phyloP scores from a whole-genome alignment of 2,113 vertebrate species.

The Percina caprodes region DNA sequence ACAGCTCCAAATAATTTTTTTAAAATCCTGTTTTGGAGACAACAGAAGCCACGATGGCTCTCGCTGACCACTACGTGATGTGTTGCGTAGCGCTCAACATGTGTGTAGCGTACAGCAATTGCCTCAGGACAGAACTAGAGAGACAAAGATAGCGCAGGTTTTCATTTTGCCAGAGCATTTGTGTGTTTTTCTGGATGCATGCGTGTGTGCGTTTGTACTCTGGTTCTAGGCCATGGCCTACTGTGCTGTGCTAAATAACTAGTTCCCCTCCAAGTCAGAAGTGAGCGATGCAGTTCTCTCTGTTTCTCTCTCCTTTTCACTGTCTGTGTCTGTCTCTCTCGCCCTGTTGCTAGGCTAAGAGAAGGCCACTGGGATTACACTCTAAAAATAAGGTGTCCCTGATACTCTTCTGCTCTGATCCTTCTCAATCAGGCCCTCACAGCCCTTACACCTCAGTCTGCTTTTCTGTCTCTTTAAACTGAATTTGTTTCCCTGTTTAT shows the following conservation, averaged over 20 bases:
- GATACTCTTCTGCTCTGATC: constrained; percentile 82
- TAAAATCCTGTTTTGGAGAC: not conserved
- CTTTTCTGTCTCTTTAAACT: not conserved
- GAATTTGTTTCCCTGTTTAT: not conserved
- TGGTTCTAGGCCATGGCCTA: constrained; percentile 73
- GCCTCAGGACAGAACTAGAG: constrained; percentile 1
- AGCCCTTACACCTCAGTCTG: constrained; percentile 36
- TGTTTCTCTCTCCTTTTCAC: constrained; percentile 50
- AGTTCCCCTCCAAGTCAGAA: constrained; percentile 70
- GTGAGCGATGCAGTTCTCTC: constrained; percentile 62
- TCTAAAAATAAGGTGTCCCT: constrained; percentile 88
- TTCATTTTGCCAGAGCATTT: constrained; percentile 11
- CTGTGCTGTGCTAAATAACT: constrained; percentile 70
- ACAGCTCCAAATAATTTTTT: constrained; percentile 2
- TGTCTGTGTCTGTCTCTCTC: constrained; percentile 64
- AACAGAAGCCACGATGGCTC: not conserved
- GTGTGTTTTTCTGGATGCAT: constrained; percentile 12
- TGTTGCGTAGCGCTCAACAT: not conserved
- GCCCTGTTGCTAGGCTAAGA: constrained; percentile 82
- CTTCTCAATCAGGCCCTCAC: constrained; percentile 66
- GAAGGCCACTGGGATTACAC: constrained; percentile 80
- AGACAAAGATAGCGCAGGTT: constrained; percentile 38
- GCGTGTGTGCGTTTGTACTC: constrained; percentile 35
- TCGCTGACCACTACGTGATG: constrained; percentile 7
- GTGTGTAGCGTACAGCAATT: not conserved